Base-by-base conservation (phyloP, 2,797 vertebrate genomes). In the Neomorphus geoffroyi region DNA sequence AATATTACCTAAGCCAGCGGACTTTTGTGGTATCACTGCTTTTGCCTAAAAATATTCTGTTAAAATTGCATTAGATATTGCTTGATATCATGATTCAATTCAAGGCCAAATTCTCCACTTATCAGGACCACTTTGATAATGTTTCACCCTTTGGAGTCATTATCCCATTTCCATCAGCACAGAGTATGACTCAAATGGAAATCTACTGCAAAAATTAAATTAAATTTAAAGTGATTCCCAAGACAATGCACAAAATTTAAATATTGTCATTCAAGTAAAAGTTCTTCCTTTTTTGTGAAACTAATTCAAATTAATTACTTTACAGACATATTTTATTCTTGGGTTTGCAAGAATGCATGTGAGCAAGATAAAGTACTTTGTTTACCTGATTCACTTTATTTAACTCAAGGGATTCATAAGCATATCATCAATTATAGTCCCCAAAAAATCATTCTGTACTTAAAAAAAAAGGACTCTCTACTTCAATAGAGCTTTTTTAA, bases 351-450 rank as follows among this genome's bases (percentile, higher is more conserved):
- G 39, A 86, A 41, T 19, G 32, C 15, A 21, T 53, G 69, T 45
- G 46, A 96, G 43, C 77, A 92, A 93, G 89, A 95, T 56, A 77
- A 92, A 95, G 72, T 64, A 72, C 48, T 88, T 86, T 96, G 94
- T 92, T 97, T 94, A 95, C 77, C 48, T 70, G 82, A 73, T 88
- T 73, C 87, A 90, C 70, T 95, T 94, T 88, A 79, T 75, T 96
- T 94, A 93, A 78, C 41, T 72, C 65, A 45, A 73, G 57, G 28
- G 48, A 92, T 92, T 92, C 78, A 74, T 80, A 27, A 89, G 14
- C 22, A 22, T 86, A 72, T 83, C 53, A 94, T 94, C 81, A 94
- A 94, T 90, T 80, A 93, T 10, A 89, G 64, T 90, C 50, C 74
- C 30, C 86, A 91, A 72, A 41, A 91, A 65, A 81, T 66, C 9